Evolutionary conservation across 2,888 invertebrate species (phyloP).

Genomic region (Cheilosia pagana): DNA sequence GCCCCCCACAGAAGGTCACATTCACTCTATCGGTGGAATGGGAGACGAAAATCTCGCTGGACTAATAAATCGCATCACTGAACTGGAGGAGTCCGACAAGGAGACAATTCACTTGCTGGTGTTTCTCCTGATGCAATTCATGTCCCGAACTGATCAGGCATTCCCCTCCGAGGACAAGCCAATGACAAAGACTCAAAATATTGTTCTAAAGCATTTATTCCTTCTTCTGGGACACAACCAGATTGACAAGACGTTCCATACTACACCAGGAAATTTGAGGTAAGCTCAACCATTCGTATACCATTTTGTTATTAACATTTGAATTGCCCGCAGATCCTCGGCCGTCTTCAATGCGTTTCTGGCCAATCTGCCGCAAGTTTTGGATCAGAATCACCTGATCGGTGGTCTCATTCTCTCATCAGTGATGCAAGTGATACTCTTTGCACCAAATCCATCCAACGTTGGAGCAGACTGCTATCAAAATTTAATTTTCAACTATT

Average conservation of each 20-base stretch:
- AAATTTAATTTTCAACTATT: conserved; percentile 87
- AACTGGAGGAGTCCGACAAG: conserved; percentile 96
- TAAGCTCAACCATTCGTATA: conserved; percentile 80
- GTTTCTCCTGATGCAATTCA: conserved; percentile 98
- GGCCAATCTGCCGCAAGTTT: conserved; percentile 94
- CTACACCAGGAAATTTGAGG: conserved; percentile 94
- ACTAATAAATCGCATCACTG: conserved; percentile 93
- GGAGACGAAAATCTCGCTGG: conserved; percentile 93
- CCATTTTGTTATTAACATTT: not conserved
- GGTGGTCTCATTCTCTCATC: conserved; percentile 95
- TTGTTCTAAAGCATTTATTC: conserved; percentile 96
- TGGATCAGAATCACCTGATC: conserved; percentile 98
- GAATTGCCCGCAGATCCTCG: conserved; percentile 87
- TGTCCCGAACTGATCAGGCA: conserved; percentile 92
- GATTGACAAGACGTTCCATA: conserved; percentile 94
- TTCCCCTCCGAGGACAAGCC: conserved; percentile 94
- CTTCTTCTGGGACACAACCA: conserved; percentile 96
- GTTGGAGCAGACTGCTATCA: conserved; percentile 86
- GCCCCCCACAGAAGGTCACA: conserved; percentile 86
- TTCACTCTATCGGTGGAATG: conserved; percentile 92
- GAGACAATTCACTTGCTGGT: conserved; percentile 97
- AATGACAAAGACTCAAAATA: conserved; percentile 90
- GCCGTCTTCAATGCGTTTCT: conserved; percentile 98
- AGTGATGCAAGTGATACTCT: conserved; percentile 91
- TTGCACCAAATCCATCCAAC: conserved; percentile 91